Percentiles rank a stretch among this genome's conserved stretches.
Evolutionary conservation across 2,888 invertebrate genomes (phyloP).

Genomic region (Drosophila neotestacea): DNA sequence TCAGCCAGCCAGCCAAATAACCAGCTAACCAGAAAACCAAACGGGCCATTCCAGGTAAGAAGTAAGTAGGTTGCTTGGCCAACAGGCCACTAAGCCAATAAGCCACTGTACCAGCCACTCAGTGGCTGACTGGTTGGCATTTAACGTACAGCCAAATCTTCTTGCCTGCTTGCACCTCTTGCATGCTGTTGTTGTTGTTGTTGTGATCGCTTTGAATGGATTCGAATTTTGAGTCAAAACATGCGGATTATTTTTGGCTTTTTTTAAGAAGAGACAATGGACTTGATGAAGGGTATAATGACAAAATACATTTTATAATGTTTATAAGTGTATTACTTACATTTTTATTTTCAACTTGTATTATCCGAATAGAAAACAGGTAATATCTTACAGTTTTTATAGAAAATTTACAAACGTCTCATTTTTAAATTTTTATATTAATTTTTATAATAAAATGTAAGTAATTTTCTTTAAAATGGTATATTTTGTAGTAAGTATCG

Average conservation of each 20-base stretch:
- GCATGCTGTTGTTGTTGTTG: constrained; percentile 17
- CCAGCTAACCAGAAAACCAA: constrained; percentile 43
- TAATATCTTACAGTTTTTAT: too few relatives aligned
- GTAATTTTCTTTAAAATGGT: too few relatives aligned
- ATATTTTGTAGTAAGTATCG: too few relatives aligned
- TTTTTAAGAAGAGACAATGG: not conserved
- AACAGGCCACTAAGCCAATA: constrained; percentile 63
- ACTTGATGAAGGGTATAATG: not conserved
- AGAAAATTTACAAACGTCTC: too few relatives aligned
- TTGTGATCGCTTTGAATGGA: not conserved
- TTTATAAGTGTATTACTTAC: too few relatives aligned
- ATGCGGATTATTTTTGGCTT: not conserved
- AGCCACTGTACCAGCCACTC: constrained; percentile 33
- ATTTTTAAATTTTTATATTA: too few relatives aligned
- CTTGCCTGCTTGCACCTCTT: constrained; percentile 60
- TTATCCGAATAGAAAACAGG: too few relatives aligned
- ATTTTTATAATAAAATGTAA: too few relatives aligned
- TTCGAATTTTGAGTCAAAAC: not conserved
- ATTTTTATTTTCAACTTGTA: too few relatives aligned
- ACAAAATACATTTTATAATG: too few relatives aligned
- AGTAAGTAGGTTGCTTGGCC: constrained; percentile 76
- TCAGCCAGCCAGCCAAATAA: constrained; percentile 3
- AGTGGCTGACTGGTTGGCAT: constrained; percentile 66
- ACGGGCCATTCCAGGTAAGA: constrained; percentile 61
- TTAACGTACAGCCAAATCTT: constrained; percentile 64